Evolutionary conservation across 2,797 vertebrate species (phyloP).

Genomic region (Bryconaethiops microstoma): DNA sequence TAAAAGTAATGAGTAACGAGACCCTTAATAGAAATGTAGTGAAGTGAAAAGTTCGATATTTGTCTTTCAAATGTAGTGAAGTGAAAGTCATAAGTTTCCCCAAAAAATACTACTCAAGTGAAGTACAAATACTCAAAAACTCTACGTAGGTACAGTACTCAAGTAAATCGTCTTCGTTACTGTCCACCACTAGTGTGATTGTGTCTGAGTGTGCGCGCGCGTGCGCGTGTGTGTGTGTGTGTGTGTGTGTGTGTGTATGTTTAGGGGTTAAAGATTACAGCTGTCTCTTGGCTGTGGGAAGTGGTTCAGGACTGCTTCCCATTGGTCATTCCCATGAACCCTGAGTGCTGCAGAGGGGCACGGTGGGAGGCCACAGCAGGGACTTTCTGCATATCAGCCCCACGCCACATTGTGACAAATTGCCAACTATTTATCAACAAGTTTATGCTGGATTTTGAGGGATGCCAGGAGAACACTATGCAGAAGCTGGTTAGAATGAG

Average conservation of each 20-base stretch:
- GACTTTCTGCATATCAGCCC: constrained; percentile 74
- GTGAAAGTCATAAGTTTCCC: too few relatives aligned
- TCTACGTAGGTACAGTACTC: too few relatives aligned
- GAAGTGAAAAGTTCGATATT: too few relatives aligned
- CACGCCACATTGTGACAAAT: constrained; percentile 70
- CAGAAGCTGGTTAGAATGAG: constrained; percentile 66
- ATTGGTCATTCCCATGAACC: constrained; percentile 97
- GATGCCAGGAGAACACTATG: constrained; percentile 68
- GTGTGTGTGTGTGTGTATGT: constrained; percentile 34
- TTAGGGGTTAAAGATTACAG: constrained; percentile 86
- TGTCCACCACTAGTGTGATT: too few relatives aligned
- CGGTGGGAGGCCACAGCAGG: constrained; percentile 77
- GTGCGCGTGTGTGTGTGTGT: constrained; percentile 64
- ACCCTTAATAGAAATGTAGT: too few relatives aligned
- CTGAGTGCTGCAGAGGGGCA: constrained; percentile 80
- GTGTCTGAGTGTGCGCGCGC: constrained; percentile 61
- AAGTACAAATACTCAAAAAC: too few relatives aligned
- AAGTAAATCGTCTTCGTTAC: too few relatives aligned
- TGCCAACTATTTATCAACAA: constrained; percentile 80
- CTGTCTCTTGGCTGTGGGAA: constrained; percentile 96
- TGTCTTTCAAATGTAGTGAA: too few relatives aligned
- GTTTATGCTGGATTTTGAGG: constrained; percentile 73
- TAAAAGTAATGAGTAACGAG: too few relatives aligned
- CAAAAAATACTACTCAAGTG: too few relatives aligned
- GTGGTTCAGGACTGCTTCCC: constrained; percentile 88